Evolutionary conservation across 2,797 vertebrate species (phyloP).

Genomic region (Miichthys miiuy): DNA sequence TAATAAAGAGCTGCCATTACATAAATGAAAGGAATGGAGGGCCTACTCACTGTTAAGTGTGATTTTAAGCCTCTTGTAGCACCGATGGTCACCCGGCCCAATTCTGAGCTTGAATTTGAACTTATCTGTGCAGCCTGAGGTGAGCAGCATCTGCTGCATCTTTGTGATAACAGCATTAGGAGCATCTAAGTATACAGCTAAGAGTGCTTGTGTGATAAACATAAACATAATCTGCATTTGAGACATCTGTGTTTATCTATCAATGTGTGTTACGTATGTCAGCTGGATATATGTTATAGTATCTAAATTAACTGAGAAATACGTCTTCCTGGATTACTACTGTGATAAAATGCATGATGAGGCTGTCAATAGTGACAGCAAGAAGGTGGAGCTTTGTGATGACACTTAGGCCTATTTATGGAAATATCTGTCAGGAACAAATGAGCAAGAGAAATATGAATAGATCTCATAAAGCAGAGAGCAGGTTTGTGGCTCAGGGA

Average conservation of each 20-base stretch:
- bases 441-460: neutral
- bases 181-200: constrained; percentile 4
- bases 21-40: constrained; percentile 33
- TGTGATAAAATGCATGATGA: neutral
- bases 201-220: constrained; percentile 19
- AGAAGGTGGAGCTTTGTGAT: neutral
- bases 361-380: neutral
- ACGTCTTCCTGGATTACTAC: constrained; percentile 4
- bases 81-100: constrained; percentile 13
- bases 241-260: constrained; percentile 4
- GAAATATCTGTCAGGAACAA: neutral
- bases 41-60: constrained; percentile 21
- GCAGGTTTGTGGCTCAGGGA: neutral
- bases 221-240: neutral
- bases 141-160: constrained; percentile 26
- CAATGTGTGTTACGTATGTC: constrained; percentile 5
- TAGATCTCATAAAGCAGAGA: neutral
- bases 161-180: constrained; percentile 25
- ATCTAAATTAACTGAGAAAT: constrained; percentile 15
- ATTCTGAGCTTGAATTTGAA: constrained; percentile 23
- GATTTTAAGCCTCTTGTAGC: constrained; percentile 33
- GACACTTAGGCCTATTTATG: neutral
- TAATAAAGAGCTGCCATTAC: constrained; percentile 33
- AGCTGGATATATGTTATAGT: constrained; percentile 2
- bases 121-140: constrained; percentile 29